Base-by-base conservation (phyloP, 2,888 invertebrate genomes). In the Sesia bembeciformis region DNA sequence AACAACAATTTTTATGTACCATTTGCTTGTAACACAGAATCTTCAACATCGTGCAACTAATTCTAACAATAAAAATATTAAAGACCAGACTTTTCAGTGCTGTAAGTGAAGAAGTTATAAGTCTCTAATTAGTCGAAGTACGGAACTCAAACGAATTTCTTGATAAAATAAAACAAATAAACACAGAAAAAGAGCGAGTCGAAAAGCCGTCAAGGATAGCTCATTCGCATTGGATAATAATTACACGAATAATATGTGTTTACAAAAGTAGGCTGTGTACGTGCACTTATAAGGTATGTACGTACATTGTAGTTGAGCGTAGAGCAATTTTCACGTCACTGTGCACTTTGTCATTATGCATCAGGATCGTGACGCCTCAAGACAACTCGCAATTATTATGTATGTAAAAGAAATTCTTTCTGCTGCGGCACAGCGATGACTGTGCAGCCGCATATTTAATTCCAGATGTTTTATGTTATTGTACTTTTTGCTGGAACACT, bases 331-430 rank as follows among this genome's bases (percentile, higher is more conserved):
- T 81, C 86, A 84, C 87, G 85, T 89, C 89, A 88, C 80, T 78
- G 76, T 75, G 78, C 81, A 87, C 84, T 88, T 88, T 89, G 89
- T 87, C 88, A 88, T 87, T 89, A 88, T 84, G 79, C 83, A 83
- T 83, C 87, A 79, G 84, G 80, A 83, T 88, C 87, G 89, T 89
- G 88, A 89, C 85, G 89, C 88, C 88, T 81, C 83, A 73, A 87
- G 86, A 89, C 86, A 85, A 83, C 83, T 85, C 75, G 81, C 88
- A 88, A 88, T 88, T 88, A 87, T 88, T 85, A 82, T 85, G 85
- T 88, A 85, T 89, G 86, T 88, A 81, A 86, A 88, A 87, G 86
- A 84, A 86, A 87, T 87, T 86, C 82, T 82, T 85, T 81, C 74
- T 78, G 80, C 72, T 70, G 62, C 64, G 58, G 81, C 60, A 81